Conservation (phyloP, 2,888 invertebrate species). For the Anagyrus pseudococci region DNA sequence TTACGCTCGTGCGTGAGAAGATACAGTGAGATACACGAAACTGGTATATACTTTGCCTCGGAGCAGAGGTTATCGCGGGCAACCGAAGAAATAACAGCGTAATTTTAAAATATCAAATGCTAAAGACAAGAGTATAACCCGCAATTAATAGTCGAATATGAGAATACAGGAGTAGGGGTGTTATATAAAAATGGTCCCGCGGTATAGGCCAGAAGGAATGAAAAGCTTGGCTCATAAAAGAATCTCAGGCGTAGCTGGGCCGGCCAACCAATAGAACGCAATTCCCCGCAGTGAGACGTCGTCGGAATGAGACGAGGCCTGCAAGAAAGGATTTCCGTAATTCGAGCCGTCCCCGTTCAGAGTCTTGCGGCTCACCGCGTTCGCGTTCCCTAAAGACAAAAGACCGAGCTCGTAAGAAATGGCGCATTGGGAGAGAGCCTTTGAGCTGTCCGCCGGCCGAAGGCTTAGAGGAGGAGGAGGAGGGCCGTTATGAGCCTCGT, state of each 20-base stretch:
- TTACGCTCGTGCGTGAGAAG: no score
- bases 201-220: background rate
- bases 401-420: slow-evolving; percentile 42
- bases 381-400: slow-evolving; percentile 10
- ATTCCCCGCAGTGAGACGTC: background rate
- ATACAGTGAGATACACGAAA: no score
- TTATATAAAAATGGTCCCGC: background rate
- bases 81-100: no score
- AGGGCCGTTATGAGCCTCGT: slow-evolving; percentile 57
- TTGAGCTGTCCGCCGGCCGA: slow-evolving; percentile 58
- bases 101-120: no score
- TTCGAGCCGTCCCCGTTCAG: slow-evolving; percentile 38
- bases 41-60: no score
- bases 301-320: background rate
- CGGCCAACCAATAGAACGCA: background rate
- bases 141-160: no score
- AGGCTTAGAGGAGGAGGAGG: slow-evolving; percentile 30
- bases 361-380: background rate
- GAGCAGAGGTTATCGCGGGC: no score
- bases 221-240: background rate
- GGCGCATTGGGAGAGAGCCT: slow-evolving; percentile 51
- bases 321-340: slow-evolving; percentile 48
- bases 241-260: no score
- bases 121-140: no score
- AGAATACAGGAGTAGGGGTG: no score